phyloP scores from a whole-genome alignment of 1,140 invertebrate genomes.

The Ptiloglossa arizonensis region DNA sequence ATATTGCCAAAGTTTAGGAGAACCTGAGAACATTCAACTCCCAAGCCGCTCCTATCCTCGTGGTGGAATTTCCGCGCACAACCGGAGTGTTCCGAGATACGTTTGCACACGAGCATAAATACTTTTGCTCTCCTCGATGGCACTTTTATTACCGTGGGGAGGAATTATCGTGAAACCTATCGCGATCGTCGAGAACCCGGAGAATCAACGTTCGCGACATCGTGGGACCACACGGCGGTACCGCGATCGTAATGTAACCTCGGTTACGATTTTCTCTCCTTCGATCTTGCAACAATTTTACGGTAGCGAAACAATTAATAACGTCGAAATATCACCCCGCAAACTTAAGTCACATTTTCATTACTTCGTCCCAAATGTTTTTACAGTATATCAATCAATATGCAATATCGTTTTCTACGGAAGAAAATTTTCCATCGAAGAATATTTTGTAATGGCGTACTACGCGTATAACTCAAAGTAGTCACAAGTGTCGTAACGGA shows the following conservation, averaged over 20 bases:
- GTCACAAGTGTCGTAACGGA: too few species aligned
- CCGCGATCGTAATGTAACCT: not conserved
- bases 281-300: too few species aligned
- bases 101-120: conserved; percentile 23
- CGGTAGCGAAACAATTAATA: too few species aligned
- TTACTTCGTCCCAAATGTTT: too few species aligned
- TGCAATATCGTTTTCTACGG: too few species aligned
- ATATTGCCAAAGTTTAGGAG: conserved; percentile 41
- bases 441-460: too few species aligned
- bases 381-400: too few species aligned
- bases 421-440: too few species aligned
- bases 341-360: too few species aligned
- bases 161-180: conserved; percentile 32
- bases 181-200: conserved; percentile 8
- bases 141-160: conserved; percentile 62
- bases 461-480: too few species aligned
- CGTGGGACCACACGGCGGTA: not conserved
- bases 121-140: conserved; percentile 53
- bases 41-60: not conserved
- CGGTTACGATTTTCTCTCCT: too few species aligned
- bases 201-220: conserved; percentile 1
- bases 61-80: not conserved
- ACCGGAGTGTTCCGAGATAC: not conserved
- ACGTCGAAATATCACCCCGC: too few species aligned
- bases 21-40: not conserved